Conservation (phyloP, 1,140 invertebrate genomes). For the Calliphora vicina region DNA sequence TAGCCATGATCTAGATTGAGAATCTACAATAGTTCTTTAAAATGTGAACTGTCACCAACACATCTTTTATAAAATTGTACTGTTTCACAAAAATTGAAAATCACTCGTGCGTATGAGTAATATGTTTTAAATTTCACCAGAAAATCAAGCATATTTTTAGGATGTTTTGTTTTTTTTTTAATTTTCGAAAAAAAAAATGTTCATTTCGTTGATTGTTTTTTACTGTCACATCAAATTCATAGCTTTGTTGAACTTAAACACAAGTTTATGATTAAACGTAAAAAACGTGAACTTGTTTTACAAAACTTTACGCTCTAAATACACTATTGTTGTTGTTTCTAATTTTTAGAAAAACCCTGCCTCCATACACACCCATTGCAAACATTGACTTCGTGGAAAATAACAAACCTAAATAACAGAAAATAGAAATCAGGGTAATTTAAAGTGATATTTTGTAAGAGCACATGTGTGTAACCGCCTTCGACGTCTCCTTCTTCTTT, state of each 20-base stretch:
- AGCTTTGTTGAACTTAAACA: not conserved
- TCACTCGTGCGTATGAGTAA: too few species aligned
- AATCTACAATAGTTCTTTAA: too few species aligned
- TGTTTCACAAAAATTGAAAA: too few species aligned
- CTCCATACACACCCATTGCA: not conserved
- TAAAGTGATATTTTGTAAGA: not conserved
- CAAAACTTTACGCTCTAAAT: not conserved
- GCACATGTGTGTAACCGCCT: not conserved
- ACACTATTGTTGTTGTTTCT: not conserved
- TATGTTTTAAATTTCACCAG: too few species aligned
- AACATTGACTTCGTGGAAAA: not conserved
- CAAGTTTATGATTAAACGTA: not conserved
- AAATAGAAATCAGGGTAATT: constrained; percentile 2
- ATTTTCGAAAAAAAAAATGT: too few species aligned
- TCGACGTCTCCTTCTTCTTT: not conserved
- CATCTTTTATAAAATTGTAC: too few species aligned
- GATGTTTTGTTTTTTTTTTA: too few species aligned
- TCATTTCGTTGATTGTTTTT: too few species aligned
- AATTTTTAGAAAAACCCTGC: not conserved
- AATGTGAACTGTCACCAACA: too few species aligned
- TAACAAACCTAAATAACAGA: not conserved
- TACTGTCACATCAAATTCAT: too few species aligned
- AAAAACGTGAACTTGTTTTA: not conserved
- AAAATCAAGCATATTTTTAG: too few species aligned
- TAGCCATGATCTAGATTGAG: too few species aligned